Evolutionary conservation across 2,888 invertebrate species (phyloP), one percentile per base, ranked within the genome.

Genomic region (Cryptosula pallasiana): DNA sequence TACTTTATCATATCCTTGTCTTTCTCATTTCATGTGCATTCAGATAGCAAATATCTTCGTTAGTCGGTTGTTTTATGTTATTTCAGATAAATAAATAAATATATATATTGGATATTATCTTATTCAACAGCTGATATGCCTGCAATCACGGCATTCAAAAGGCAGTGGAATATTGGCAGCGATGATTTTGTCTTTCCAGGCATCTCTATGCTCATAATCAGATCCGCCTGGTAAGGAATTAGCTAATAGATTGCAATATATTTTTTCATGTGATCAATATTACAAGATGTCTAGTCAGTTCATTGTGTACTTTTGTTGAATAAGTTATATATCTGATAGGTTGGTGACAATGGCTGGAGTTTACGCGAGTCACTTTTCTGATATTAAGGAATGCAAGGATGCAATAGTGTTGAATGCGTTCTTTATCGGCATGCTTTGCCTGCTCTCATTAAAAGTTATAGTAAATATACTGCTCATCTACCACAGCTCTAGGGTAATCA

Each of bases 161-260:
- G 94, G 83, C 91, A 92, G 86, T 95, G 94, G 94, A 89, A 92
- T 80, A 91, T 93, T 79, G 93, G 92, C 80, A 92, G 92, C 78
- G 95, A 95, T 87, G 95, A 95, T 86, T 90, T 95, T 81, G 94
- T 95, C 63, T 92, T 93, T 84, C 94, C 94, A 36, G 92, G 84
- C 27, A 74, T 87, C 57, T 81, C 83, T 45, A 87, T 88, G 77
- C 83, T 85, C 23, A 75, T 86, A 34, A 75, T 87, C 1, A 81
- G 88, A 72, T 75, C 84, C 54, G 77, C 80, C 45, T 88, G 88
- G 88, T 88, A 79, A n/a, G n/a, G n/a, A n/a, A n/a, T n/a, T n/a
- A n/a, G n/a, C n/a, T n/a, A n/a, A n/a, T n/a, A n/a, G n/a, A n/a
- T n/a, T n/a, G n/a, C n/a, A n/a, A n/a, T n/a, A n/a, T n/a, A n/a